Base-by-base conservation (phyloP, 2,797 vertebrate species). In the Sparidentex hasta region DNA sequence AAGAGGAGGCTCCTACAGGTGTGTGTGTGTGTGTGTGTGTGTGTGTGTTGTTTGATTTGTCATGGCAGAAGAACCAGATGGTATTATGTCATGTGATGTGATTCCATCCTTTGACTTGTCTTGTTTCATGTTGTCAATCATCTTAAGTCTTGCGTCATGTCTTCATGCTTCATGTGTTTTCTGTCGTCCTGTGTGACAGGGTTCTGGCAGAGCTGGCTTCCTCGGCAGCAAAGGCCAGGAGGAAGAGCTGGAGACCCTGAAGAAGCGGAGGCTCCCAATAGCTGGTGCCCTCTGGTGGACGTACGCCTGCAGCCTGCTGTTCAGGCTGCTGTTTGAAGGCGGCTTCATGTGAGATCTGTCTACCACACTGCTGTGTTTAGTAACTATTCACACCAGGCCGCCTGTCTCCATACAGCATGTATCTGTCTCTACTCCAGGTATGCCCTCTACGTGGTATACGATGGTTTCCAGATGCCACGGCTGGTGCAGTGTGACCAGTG, bases 281-380 rank as follows among this genome's bases (percentile, higher is more conserved):
- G 74, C 84, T 0, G 94, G 94, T 1, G 80, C 86, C 41, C 90
- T 96, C 77, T 95, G 94, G 93, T 95, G 94, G 94, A 95, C 93
- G 0, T 96, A 96, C 50, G 71, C 92, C 46, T 87, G 86, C 80
- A 96, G 95, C 75, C 84, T 96, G 46, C 33, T 95, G 66, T 90
- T 94, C 85, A 85, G 92, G 65, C 81, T 96, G 58, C 65, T 94
- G 33, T 90, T 95, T 69, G 95, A 96, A 82, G 94, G 84, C 54
- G 92, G 88, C 56, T 96, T 95, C 86, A 93, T 96, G 92, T 96
- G 80, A 76, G 87, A 52, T 16, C n/a, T 8, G 8, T 54, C 11
- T 4, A 1, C n/a, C 41, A 3, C 2, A 0, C 2, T 3, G 7
- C 16, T 44, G 27, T 1, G 69, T 29, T 41, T 17, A n/a, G 4